A percentile compares a stretch with the other conserved stretches of the same genome.
Conservation (phyloP, 2,888 invertebrate species). For the Apocheima hispidaria region DNA sequence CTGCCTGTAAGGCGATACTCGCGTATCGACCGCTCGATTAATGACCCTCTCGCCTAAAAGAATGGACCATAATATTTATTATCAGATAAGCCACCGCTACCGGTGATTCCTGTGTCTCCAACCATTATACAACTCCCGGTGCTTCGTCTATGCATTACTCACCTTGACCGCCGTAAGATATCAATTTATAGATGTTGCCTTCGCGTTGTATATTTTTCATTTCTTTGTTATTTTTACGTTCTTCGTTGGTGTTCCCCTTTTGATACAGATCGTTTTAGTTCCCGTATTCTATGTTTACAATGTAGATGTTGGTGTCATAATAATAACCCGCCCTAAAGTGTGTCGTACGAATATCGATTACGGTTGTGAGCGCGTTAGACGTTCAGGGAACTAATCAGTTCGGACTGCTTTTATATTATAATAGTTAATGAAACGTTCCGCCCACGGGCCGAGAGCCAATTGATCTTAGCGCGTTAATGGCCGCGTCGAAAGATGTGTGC, state of each 20-base stretch:
- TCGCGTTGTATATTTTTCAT: constrained; percentile 70
- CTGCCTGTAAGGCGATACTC: constrained; percentile 82
- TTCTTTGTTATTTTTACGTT: constrained; percentile 66
- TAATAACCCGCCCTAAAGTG: constrained; percentile 52
- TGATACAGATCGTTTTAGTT: constrained; percentile 39
- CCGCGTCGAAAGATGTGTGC: constrained; percentile 74
- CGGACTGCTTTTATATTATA: constrained; percentile 79
- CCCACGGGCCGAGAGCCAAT: constrained; percentile 76
- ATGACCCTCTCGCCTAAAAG: constrained; percentile 85
- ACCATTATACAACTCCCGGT: constrained; percentile 74
- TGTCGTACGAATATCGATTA: constrained; percentile 63
- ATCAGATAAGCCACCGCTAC: constrained; percentile 84
- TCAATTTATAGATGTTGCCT: constrained; percentile 72
- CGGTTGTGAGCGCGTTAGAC: constrained; percentile 60
- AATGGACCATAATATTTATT: constrained; percentile 85
- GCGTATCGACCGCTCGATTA: constrained; percentile 83
- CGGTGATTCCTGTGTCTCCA: constrained; percentile 81
- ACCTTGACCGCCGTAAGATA: constrained; percentile 69
- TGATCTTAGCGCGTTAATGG: constrained; percentile 79
- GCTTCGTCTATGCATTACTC: constrained; percentile 81
- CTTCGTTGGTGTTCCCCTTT: constrained; percentile 57
- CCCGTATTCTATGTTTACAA: constrained; percentile 37
- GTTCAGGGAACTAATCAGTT: constrained; percentile 77
- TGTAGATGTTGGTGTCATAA: constrained; percentile 40
- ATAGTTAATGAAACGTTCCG: constrained; percentile 82